phyloP scores from a whole-genome alignment of 2,113 vertebrate genomes.

The Paramisgurnus dabryanus region DNA sequence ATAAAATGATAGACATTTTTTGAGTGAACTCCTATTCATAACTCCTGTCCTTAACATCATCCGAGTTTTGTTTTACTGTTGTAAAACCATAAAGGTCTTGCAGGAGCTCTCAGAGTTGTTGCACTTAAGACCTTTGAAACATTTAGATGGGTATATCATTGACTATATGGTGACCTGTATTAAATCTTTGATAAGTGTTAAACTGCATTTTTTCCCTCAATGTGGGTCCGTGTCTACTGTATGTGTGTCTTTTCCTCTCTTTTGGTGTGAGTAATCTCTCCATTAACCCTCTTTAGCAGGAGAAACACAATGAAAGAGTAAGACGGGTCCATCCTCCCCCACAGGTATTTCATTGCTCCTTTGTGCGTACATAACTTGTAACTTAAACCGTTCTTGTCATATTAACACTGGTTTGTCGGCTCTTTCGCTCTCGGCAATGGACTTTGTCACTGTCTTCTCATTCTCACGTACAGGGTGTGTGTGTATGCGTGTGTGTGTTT shows the following conservation, averaged over 20 bases:
- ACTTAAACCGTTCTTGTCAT: slow-evolving; percentile 17
- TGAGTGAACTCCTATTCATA: neutral
- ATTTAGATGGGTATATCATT: neutral
- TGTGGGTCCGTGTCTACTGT: slow-evolving; percentile 35
- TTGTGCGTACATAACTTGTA: slow-evolving; percentile 34
- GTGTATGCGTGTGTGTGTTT: slow-evolving; percentile 30
- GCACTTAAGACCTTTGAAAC: slow-evolving; percentile 17
- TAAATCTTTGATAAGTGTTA: neutral
- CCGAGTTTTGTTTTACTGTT: neutral
- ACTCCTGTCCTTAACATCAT: neutral
- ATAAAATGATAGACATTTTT: neutral
- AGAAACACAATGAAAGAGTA: slow-evolving; percentile 86
- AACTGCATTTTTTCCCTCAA: neutral
- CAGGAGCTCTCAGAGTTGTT: neutral
- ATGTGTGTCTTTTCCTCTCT: slow-evolving; percentile 44
- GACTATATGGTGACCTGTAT: neutral
- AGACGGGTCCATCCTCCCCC: slow-evolving; percentile 77
- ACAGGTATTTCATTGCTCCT: slow-evolving; percentile 84
- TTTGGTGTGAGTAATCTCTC: slow-evolving; percentile 54
- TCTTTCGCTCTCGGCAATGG: slow-evolving; percentile 23
- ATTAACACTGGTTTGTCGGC: slow-evolving; percentile 35
- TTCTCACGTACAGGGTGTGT: slow-evolving; percentile 27
- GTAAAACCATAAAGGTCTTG: neutral
- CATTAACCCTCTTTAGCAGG: slow-evolving; percentile 84
- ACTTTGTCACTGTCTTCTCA: slow-evolving; percentile 8